These are phyloP conservation scores for Drosophila borborema DNA, from an alignment of 2,888 invertebrate species.

Conservation along the genomic window DNA sequence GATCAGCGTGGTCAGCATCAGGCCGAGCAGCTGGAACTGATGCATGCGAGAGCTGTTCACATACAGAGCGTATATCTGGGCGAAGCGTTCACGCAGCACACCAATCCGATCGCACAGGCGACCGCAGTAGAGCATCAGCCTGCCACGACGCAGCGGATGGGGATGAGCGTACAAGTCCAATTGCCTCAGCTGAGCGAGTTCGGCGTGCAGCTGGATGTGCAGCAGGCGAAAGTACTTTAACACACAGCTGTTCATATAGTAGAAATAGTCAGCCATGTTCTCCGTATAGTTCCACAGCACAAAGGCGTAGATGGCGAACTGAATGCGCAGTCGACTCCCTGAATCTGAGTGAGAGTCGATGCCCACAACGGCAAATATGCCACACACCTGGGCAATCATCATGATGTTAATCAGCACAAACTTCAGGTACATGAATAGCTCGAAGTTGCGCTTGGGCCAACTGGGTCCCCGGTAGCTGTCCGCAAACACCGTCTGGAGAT, in stretches of 20 bases:
- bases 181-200: conserved; percentile 34
- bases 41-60: conserved; percentile 68
- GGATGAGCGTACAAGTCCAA: not conserved
- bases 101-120: conserved; percentile 61
- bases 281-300: conserved; percentile 81
- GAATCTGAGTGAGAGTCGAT: not conserved
- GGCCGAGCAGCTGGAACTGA: conserved; percentile 76
- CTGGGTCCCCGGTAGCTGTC: conserved; percentile 27
- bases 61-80: conserved; percentile 57
- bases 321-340: conserved; percentile 45
- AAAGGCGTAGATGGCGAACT: conserved; percentile 74
- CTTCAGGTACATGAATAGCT: conserved; percentile 70
- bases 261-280: conserved; percentile 80
- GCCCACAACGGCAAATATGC: conserved; percentile 52
- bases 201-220: conserved; percentile 51
- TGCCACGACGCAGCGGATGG: conserved; percentile 31
- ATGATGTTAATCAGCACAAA: conserved; percentile 74
- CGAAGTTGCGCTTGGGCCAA: conserved; percentile 60
- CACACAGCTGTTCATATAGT: conserved; percentile 69
- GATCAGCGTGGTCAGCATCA: conserved; percentile 73
- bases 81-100: conserved; percentile 40
- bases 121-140: conserved; percentile 42
- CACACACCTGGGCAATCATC: conserved; percentile 72
- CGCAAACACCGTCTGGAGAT: conserved; percentile 65
- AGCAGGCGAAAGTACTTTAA: conserved; percentile 70